phyloP scores from a whole-genome alignment of 2,113 vertebrate species.

The Copsychus sechellarum region DNA sequence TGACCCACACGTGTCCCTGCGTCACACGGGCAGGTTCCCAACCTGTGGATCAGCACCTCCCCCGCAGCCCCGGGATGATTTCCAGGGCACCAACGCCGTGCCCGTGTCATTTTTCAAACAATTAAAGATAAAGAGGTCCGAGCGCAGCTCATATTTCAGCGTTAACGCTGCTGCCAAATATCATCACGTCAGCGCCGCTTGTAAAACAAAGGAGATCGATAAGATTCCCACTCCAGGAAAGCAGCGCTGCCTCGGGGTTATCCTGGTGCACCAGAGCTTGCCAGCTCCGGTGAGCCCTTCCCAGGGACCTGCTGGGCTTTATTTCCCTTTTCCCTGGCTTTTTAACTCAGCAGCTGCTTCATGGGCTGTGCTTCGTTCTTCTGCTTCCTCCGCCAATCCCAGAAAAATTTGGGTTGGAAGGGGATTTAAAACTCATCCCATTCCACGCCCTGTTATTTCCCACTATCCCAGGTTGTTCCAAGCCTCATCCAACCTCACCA shows the following conservation, averaged over 20 bases:
- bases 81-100: not conserved
- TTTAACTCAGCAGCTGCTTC: fast-evolving
- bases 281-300: not conserved
- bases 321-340: not conserved
- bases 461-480: not conserved
- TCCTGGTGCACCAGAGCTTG: not conserved
- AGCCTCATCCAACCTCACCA: not conserved
- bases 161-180: constrained; percentile 54
- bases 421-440: not conserved
- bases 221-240: not conserved
- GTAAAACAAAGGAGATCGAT: constrained; percentile 19
- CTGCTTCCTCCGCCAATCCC: not conserved
- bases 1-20: fast-evolving
- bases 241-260: not conserved
- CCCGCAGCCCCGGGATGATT: not conserved
- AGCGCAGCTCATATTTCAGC: constrained; percentile 39
- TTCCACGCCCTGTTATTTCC: not conserved
- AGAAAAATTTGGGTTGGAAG: not conserved
- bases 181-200: not conserved
- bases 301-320: not conserved
- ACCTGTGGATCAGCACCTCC: not conserved
- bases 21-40: not conserved
- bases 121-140: constrained; percentile 27
- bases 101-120: constrained; percentile 1
- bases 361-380: fast-evolving